Conservation (phyloP, 2,113 vertebrate species). For the Canis aureus region DNA sequence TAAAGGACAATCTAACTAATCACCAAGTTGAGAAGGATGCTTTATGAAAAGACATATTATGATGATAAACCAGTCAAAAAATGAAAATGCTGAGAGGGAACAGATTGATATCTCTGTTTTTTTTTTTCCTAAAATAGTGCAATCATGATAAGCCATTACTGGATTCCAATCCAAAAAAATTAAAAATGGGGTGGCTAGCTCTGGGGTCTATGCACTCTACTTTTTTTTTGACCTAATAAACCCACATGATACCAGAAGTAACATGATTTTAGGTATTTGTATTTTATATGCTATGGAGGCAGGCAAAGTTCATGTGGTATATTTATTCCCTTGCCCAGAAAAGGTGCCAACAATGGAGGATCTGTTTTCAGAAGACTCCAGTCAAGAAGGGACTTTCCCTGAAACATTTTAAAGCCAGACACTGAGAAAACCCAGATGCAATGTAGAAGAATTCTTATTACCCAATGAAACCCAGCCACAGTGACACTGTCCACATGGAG, state of each 20-base stretch:
- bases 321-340: neutral
- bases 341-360: neutral
- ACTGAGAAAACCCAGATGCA: neutral
- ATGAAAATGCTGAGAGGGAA: neutral
- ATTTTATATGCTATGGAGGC: neutral
- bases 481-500: rapidly evolving
- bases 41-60: neutral
- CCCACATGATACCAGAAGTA: neutral
- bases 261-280: neutral
- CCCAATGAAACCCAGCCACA: neutral
- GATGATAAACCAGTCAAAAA: neutral
- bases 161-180: neutral
- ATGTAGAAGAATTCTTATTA: neutral
- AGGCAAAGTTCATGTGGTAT: neutral
- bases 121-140: neutral
- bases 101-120: neutral
- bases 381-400: neutral
- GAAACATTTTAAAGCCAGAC: neutral
- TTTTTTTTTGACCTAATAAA: neutral
- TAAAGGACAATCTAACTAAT: neutral
- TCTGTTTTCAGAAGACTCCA: neutral
- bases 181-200: neutral
- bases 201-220: neutral
- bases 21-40: neutral
- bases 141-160: neutral